Conservation (phyloP, 2,888 invertebrate genomes). For the Agrochola lychnidis region DNA sequence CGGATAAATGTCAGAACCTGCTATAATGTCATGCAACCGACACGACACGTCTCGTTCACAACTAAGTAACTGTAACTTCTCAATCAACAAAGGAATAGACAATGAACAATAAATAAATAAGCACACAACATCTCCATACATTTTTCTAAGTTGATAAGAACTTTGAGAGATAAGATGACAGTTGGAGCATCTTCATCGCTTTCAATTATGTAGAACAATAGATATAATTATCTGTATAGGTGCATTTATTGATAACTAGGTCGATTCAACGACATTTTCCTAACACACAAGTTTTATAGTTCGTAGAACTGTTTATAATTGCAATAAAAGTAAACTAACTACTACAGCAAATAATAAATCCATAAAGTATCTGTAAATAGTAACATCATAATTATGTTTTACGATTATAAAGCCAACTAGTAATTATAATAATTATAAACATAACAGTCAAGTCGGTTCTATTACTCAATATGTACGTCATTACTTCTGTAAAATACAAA, state of each 20-base stretch:
- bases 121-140: conserved; percentile 26
- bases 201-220: conserved; percentile 47
- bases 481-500: conserved; percentile 5
- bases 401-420: conserved; percentile 40
- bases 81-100: conserved; percentile 59
- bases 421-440: conserved; percentile 42
- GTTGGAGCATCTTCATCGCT: conserved; percentile 29
- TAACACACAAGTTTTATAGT: conserved; percentile 43
- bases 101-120: conserved; percentile 42
- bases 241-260: conserved; percentile 38
- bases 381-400: conserved; percentile 54
- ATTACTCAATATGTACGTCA: conserved; percentile 24
- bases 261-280: conserved; percentile 28
- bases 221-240: conserved; percentile 31
- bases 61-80: conserved; percentile 54
- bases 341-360: conserved; percentile 42
- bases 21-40: conserved; percentile 58
- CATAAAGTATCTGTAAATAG: conserved; percentile 43
- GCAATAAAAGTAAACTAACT: conserved; percentile 53
- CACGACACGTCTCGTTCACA: conserved; percentile 55
- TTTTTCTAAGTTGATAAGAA: conserved; percentile 52
- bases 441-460: conserved; percentile 32
- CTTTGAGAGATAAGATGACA: conserved; percentile 31
- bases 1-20: conserved; percentile 63
- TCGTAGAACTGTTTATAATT: conserved; percentile 46